Percentiles rank a stretch among this genome's conserved stretches.
Conservation (phyloP, 1,140 invertebrate genomes). For the Ostrea edulis region DNA sequence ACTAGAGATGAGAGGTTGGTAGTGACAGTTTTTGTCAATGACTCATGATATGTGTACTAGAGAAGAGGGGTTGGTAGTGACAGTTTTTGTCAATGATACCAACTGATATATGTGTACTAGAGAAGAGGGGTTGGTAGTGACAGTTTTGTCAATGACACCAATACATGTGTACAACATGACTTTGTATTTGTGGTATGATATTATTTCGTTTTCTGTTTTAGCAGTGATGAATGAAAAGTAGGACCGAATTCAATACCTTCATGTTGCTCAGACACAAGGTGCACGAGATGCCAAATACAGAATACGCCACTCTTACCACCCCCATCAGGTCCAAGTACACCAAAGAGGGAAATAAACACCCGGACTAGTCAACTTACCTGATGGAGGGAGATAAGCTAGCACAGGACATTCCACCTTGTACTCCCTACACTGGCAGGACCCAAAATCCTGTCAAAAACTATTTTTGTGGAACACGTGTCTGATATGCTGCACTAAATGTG, state of each 20-base stretch:
- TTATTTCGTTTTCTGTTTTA: not conserved
- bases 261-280: slow-evolving; percentile 36
- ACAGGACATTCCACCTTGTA: slow-evolving; percentile 30
- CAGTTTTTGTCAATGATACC: too few species aligned
- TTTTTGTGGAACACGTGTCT: slow-evolving; percentile 5
- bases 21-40: too few species aligned
- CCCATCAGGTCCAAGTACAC: slow-evolving; percentile 9
- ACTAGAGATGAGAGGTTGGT: too few species aligned
- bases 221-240: slow-evolving; percentile 21
- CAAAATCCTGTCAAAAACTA: not conserved
- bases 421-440: not conserved
- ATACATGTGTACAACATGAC: too few species aligned
- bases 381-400: slow-evolving; percentile 15
- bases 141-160: too few species aligned
- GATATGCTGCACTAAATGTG: not conserved
- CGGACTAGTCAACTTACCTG: slow-evolving; percentile 25
- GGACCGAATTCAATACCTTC: not conserved
- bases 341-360: not conserved
- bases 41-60: too few species aligned
- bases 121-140: too few species aligned
- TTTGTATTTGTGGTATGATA: not conserved
- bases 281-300: slow-evolving; percentile 14
- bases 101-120: too few species aligned
- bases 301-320: slow-evolving; percentile 24
- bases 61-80: too few species aligned